These are phyloP conservation scores for Gymnocypris eckloni DNA, from an alignment of 2,797 vertebrate species.

Conservation along the genomic window DNA sequence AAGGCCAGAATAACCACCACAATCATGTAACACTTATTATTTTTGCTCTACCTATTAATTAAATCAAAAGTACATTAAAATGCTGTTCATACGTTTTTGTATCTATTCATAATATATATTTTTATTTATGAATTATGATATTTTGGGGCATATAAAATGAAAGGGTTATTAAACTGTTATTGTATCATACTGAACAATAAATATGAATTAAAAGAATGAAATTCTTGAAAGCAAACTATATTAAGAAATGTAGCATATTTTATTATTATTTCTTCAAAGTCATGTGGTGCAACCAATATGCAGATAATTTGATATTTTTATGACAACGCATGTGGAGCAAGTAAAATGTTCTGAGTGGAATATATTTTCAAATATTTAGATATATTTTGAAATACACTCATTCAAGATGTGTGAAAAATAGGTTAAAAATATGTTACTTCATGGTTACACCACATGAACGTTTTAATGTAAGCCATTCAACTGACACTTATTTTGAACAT, in stretches of 20 bases:
- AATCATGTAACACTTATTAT: neutral
- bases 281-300: neutral
- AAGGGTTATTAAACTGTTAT: neutral
- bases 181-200: neutral
- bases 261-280: neutral
- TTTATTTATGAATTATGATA: neutral
- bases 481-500: neutral
- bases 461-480: too few species aligned
- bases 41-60: neutral
- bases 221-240: neutral
- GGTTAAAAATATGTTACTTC: too few species aligned
- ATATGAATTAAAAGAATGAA: neutral
- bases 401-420: too few species aligned
- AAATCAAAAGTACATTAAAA: neutral
- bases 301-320: neutral
- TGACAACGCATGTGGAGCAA: neutral
- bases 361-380: too few species aligned
- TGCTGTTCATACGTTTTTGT: neutral
- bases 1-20: too few species aligned
- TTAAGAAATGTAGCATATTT: neutral
- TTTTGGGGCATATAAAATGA: neutral
- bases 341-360: too few species aligned
- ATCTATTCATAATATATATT: neutral
- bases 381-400: too few species aligned
- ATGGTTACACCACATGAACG: too few species aligned